A percentile compares a stretch with the other conserved stretches of the same genome.
These are phyloP conservation scores for Herpetotheres cachinnans DNA, from an alignment of 2,113 vertebrate genomes.

Conservation along the genomic window DNA sequence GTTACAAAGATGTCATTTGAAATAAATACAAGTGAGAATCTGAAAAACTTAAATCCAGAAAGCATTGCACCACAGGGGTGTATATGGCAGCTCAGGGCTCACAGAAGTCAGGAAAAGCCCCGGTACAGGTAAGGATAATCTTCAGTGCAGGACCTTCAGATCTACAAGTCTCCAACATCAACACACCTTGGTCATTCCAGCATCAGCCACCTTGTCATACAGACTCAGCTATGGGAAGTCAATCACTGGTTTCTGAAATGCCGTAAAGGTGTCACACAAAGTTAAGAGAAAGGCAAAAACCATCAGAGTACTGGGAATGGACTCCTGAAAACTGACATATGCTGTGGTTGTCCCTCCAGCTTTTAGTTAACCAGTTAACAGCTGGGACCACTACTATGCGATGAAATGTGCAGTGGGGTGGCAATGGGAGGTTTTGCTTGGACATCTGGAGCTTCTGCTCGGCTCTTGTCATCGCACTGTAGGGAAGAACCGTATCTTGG, in stretches of 20 bases:
- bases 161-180: not conserved
- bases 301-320: not conserved
- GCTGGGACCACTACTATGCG: not conserved
- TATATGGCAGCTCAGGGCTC: not conserved
- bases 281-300: not conserved
- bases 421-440: not conserved
- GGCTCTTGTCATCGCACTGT: fast-evolving
- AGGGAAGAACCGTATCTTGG: not conserved
- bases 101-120: not conserved
- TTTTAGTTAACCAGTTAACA: not conserved
- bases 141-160: not conserved
- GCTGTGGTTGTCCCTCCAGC: not conserved
- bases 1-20: not conserved
- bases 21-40: not conserved
- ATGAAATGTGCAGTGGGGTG: not conserved
- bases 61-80: not conserved
- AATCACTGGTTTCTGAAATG: not conserved
- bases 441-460: not conserved
- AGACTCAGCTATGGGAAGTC: not conserved
- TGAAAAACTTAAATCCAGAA: not conserved
- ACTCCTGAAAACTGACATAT: not conserved
- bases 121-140: not conserved
- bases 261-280: not conserved
- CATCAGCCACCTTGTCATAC: not conserved
- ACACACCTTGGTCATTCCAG: not conserved